Percentiles rank a stretch among this genome's conserved stretches.
Evolutionary conservation across 2,797 vertebrate species (phyloP).

Genomic region (Danio aesculapii): DNA sequence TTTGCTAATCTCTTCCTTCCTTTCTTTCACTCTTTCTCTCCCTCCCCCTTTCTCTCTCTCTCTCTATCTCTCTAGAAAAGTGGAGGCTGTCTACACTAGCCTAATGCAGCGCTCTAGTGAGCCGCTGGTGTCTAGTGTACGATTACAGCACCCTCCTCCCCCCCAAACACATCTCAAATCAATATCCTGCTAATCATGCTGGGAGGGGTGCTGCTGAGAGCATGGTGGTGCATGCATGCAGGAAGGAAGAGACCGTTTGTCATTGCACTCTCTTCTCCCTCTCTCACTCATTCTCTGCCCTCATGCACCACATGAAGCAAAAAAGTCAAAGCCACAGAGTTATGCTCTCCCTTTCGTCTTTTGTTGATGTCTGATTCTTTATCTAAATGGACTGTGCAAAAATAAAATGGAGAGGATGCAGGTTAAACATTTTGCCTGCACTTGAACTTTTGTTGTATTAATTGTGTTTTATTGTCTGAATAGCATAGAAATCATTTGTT

Average conservation of each 20-base stretch:
- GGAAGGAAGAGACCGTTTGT: slow-evolving; percentile 89
- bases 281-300: slow-evolving; percentile 58
- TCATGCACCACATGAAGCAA: slow-evolving; percentile 47
- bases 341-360: slow-evolving; percentile 58
- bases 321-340: slow-evolving; percentile 46
- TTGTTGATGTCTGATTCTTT: slow-evolving; percentile 27
- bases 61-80: slow-evolving; percentile 50
- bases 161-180: slow-evolving; percentile 84
- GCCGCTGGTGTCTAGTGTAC: slow-evolving; percentile 82
- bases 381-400: slow-evolving; percentile 1
- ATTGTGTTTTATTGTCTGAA: slow-evolving; percentile 19
- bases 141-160: slow-evolving; percentile 81
- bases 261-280: slow-evolving; percentile 76
- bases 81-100: slow-evolving; percentile 68
- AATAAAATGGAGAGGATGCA: background rate
- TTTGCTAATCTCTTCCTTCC: slow-evolving; percentile 49
- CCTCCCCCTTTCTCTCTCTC: slow-evolving; percentile 44
- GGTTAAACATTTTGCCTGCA: slow-evolving; percentile 4
- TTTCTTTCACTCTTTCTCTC: slow-evolving; percentile 54
- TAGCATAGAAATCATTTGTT: slow-evolving; percentile 3
- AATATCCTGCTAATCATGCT: slow-evolving; percentile 90
- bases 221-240: slow-evolving; percentile 80
- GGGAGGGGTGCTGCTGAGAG: slow-evolving; percentile 80
- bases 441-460: slow-evolving; percentile 12
- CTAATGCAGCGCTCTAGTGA: slow-evolving; percentile 71